Percentiles rank a stretch among this genome's conserved stretches.
phyloP scores from a whole-genome alignment of 2,797 vertebrate species.

The Thamnophis elegans region DNA sequence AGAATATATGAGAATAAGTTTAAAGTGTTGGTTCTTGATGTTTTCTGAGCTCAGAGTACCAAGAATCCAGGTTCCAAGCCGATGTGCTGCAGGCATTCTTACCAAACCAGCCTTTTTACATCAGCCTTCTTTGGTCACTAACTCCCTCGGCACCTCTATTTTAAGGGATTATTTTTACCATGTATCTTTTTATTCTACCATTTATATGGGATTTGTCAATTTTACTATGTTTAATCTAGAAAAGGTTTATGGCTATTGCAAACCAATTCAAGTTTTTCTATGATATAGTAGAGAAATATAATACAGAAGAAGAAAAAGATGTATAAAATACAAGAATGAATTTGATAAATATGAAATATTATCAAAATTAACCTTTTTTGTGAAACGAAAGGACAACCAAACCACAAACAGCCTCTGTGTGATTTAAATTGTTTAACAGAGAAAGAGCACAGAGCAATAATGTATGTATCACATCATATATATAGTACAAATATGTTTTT shows the following conservation, averaged over 20 bases:
- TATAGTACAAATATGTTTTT: neutral
- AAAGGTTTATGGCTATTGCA: neutral
- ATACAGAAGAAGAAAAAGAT: neutral
- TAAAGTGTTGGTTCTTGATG: too few species aligned
- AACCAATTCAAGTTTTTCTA: neutral
- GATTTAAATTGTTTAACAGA: neutral
- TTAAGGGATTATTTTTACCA: too few species aligned
- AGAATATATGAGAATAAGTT: too few species aligned
- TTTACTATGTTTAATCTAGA: neutral
- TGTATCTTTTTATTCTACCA: neutral
- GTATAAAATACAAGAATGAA: neutral
- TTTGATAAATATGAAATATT: neutral
- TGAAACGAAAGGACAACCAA: neutral
- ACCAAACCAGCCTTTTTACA: too few species aligned
- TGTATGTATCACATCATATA: neutral
- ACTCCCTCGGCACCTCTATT: too few species aligned
- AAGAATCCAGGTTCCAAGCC: too few species aligned
- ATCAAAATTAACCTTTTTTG: neutral
- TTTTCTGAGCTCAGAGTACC: too few species aligned
- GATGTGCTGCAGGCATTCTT: too few species aligned
- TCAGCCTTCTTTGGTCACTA: too few species aligned
- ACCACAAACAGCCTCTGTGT: neutral
- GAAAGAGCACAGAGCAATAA: neutral
- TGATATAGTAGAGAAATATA: neutral
- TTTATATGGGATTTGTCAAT: neutral